Base-by-base conservation (phyloP, 1,140 invertebrate genomes). In the Melitaea cinxia region DNA sequence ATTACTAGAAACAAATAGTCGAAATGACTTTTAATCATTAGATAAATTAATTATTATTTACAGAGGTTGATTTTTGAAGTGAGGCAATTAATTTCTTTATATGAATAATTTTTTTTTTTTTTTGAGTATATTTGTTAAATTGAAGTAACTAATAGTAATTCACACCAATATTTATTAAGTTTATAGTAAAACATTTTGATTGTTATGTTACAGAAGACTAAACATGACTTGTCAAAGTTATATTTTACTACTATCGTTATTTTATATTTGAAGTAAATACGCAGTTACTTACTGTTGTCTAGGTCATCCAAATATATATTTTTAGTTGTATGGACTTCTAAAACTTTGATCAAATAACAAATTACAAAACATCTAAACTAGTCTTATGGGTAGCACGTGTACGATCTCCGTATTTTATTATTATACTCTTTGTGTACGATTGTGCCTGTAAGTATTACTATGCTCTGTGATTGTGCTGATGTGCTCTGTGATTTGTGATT, bases 141-240 rank as follows among this genome's bases (percentile, higher is more conserved):
- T 7, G 9, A 17, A n/a, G 2, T 4, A n/a, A n/a, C 5, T 50
- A 24, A 50, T 12, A 2, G 4, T 14, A 23, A 12, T 50, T 6
- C 12, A 24, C n/a, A 23, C 12, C 0, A 39, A 17, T 39, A 39
- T 42, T 6, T 17, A 42, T 7, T 14, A 2, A 6, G 14, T 17
- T 42, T 42, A 15, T 17, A 17, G 17, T 17, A 14, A 42, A 42
- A 17, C 17, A 42, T 42, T 15, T 6, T 17, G n/a, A 42, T 42
- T 42, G 37, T 42, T 42, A 15, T 37, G 35, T 42, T 42, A 42
- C 37, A 42, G 17, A 42, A 42, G 15, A 42, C 37, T 47, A 45
- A 59, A 59, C 56, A 66, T 66, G 56, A 59, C 64, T 59, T 54
- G 56, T 59, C 64, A 66, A 58, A 30, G 21, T 15, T 35, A 23